Evolutionary conservation across 2,113 vertebrate genomes (phyloP), one percentile per base, ranked within the genome.

Genomic region (Holacanthus passer): DNA sequence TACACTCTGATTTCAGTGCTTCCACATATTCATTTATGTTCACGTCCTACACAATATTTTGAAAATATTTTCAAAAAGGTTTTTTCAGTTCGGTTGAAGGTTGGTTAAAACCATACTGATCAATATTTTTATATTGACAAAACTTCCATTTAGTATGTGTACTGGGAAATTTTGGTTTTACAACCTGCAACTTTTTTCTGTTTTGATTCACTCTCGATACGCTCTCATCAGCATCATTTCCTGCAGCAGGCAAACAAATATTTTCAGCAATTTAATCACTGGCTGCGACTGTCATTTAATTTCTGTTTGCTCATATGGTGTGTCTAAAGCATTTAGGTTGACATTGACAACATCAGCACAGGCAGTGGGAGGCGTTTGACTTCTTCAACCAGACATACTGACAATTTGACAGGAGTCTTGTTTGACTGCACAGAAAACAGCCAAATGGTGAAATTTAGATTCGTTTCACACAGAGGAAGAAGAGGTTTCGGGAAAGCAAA

Each of bases 341-440:
- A 73, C 7, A 2, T 7, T 0, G 10, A 71, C 32, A 67, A 71
- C 64, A 32, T 48, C 11, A 82, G 60, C 16, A 52, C 53, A 58
- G 41, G 45, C 35, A 48, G 35, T 35, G 56, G n/a, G n/a, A n/a
- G n/a, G n/a, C n/a, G n/a, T 73, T 65, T 77, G 60, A 65, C 13
- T 32, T 74, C 45, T 64, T 76, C 45, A 69, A 59, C 14, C 65
- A 55, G 53, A 59, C 58, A 20, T 32, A 73, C 55, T 73, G 63
- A 77, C 60, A 35, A 0, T 73, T 60, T 79, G 82, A 86, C 73
- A 84, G 62, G 47, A 53, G 55, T 55, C 19, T 50, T 80, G 78
- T 70, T 32, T 70, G 58, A 63, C 41, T 11, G 37, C 1, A 4
- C 8, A 67, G 39, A 77, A 70, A 77, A 60, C 5, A 29, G 31